Base-by-base conservation (phyloP, 2,113 vertebrate genomes). In the Progne subis region DNA sequence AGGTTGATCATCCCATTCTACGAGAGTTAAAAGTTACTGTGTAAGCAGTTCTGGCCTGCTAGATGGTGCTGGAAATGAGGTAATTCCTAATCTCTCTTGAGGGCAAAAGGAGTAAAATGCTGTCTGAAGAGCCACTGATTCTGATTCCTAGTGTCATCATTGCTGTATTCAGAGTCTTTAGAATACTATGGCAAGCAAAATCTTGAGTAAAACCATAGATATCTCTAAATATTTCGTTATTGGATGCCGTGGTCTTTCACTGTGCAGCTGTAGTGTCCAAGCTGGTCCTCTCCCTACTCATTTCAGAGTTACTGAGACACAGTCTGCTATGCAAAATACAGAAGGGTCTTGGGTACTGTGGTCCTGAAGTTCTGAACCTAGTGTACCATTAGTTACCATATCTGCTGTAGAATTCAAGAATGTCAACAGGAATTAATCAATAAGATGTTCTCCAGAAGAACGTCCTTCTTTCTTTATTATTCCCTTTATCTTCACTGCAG, bases 21-120 rank as follows among this genome's bases (percentile, higher is more conserved):
- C 0, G 0, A 55, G 37, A 31, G n/a, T 59, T 77, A n/a, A 14
- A 92, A 79, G 47, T 14, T 64, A 25, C 8, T 1, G 1, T 28
- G 39, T 50, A 44, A 70, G 57, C 11, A 68, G 44, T 70, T 87
- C 53, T 78, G 52, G 4, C 24, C 69, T 89, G 31, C 13, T 49
- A 2, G 14, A 8, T 43, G 41, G 31, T 52, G 19, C 26, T 63
- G 46, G 41, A 74, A 55, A 60, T 9, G 16, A 78, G 5, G 25
- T 52, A 5, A 4, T 56, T 39, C 53, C 55, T 39, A 15, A 43
- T 50, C 46, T 26, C 46, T 26, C 64, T 84, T 74, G 25, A 18
- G 64, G 46, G 23, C 3, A 65, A 63, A 94, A 82, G 18, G 25
- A 55, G 12, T 46, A 37, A 82, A 47, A 34, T n/a, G 11, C 25